Evolutionary conservation across 2,888 invertebrate genomes (phyloP).

Genomic region (Lepidocyrtoides sp.): DNA sequence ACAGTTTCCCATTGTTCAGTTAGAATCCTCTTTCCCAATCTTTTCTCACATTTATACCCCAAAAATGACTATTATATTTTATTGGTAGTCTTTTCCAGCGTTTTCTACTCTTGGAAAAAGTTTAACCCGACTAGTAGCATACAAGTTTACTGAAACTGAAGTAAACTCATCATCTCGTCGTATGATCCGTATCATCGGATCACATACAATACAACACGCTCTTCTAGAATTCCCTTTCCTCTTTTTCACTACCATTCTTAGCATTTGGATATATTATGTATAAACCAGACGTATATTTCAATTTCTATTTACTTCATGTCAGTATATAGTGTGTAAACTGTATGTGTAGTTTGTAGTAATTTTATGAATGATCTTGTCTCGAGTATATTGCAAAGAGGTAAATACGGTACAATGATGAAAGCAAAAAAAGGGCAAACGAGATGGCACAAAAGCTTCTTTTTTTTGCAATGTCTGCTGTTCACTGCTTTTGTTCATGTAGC

Average conservation of each 20-base stretch:
- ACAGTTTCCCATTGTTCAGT: not conserved
- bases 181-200: constrained; percentile 28
- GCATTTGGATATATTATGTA: not conserved
- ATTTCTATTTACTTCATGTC: too few relatives aligned
- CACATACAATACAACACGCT: not conserved
- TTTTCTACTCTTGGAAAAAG: not conserved
- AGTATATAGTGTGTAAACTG: too few relatives aligned
- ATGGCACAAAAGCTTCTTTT: not conserved
- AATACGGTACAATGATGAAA: not conserved
- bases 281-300: too few relatives aligned
- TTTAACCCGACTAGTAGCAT: not conserved
- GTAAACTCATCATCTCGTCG: constrained; percentile 25
- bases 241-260: not conserved
- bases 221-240: too few relatives aligned
- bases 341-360: not conserved
- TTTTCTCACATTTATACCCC: not conserved
- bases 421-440: not conserved
- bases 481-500: not conserved
- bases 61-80: not conserved
- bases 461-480: not conserved
- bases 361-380: not conserved
- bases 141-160: not conserved
- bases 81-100: not conserved
- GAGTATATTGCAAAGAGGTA: not conserved
- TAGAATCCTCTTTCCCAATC: too few relatives aligned